These are phyloP conservation scores for Andrena bucephala DNA, from an alignment of 2,888 invertebrate genomes.

Conservation along the genomic window DNA sequence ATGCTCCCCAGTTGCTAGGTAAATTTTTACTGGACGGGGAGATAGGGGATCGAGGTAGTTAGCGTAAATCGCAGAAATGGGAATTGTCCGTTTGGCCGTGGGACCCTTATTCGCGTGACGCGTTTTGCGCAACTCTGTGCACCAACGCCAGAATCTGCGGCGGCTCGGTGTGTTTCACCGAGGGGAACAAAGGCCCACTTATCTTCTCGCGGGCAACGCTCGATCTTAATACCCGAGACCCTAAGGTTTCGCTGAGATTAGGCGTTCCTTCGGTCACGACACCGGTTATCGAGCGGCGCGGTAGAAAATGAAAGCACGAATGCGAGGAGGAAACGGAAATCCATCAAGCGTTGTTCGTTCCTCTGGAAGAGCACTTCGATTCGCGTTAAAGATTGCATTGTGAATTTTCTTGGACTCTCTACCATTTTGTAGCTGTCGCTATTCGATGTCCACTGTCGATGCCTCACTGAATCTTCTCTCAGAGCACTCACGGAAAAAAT, in stretches of 20 bases:
- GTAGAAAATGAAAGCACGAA: slow-evolving; percentile 16
- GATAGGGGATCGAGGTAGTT: slow-evolving; percentile 13
- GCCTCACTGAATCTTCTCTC: too few relatives aligned
- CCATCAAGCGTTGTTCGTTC: background rate
- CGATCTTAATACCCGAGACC: slow-evolving; percentile 55
- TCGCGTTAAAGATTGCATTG: too few relatives aligned
- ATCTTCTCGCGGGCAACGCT: slow-evolving; percentile 46
- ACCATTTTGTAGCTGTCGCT: background rate
- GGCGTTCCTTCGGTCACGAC: slow-evolving; percentile 49
- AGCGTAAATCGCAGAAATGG: slow-evolving; percentile 13
- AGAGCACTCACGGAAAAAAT: too few relatives aligned
- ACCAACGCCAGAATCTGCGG: slow-evolving; percentile 27
- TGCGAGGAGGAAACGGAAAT: slow-evolving; percentile 2
- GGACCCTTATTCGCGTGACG: slow-evolving; percentile 29
- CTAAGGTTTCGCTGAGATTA: slow-evolving; percentile 50
- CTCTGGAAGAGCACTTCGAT: background rate
- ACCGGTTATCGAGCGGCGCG: slow-evolving; percentile 27
- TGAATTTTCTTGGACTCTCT: background rate
- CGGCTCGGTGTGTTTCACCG: slow-evolving; percentile 24
- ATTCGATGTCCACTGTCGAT: slow-evolving; percentile 26
- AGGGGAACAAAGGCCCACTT: slow-evolving; percentile 56
- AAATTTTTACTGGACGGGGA: background rate
- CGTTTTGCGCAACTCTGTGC: slow-evolving; percentile 36
- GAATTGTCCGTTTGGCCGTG: slow-evolving; percentile 44
- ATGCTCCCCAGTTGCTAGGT: background rate